A percentile compares a stretch with the other conserved stretches of the same genome.
Conservation (phyloP, 2,888 invertebrate species). For the Petrolisthes manimaculis region DNA sequence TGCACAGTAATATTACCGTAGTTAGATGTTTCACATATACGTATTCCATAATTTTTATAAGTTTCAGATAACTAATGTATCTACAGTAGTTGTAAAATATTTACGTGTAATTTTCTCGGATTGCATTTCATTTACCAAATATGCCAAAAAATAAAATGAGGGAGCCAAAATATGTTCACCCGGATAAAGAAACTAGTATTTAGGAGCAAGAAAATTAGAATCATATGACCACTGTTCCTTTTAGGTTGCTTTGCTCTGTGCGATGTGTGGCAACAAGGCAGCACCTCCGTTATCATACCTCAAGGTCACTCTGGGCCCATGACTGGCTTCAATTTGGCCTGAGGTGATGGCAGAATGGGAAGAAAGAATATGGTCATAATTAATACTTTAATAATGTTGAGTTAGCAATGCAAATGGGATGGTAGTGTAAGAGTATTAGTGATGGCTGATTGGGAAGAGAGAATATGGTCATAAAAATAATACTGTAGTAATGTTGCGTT, state of each 20-base stretch:
- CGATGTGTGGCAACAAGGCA: conserved; percentile 48
- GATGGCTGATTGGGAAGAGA: background rate
- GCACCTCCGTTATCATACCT: conserved; percentile 10
- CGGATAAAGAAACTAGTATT: background rate
- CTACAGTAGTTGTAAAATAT: background rate
- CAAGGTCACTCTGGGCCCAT: conserved; percentile 24
- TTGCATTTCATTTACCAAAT: background rate
- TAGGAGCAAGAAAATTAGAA: background rate
- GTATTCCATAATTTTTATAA: too few relatives aligned
- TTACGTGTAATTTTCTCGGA: too few relatives aligned
- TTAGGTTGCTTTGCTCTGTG: conserved; percentile 60
- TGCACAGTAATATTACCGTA: too few relatives aligned
- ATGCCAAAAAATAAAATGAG: background rate
- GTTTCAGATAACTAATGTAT: background rate
- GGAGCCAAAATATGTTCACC: background rate
- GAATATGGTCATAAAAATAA: background rate
- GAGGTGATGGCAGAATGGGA: background rate
- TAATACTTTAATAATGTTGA: background rate
- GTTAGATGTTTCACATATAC: too few relatives aligned
- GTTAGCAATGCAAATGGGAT: background rate
- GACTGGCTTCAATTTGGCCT: conserved; percentile 43
- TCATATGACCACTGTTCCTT: background rate
- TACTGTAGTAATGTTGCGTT: background rate
- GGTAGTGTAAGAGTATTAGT: background rate
- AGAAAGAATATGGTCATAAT: background rate